Conservation (phyloP, 2,797 vertebrate genomes). For the Hozukius guyotensis region DNA sequence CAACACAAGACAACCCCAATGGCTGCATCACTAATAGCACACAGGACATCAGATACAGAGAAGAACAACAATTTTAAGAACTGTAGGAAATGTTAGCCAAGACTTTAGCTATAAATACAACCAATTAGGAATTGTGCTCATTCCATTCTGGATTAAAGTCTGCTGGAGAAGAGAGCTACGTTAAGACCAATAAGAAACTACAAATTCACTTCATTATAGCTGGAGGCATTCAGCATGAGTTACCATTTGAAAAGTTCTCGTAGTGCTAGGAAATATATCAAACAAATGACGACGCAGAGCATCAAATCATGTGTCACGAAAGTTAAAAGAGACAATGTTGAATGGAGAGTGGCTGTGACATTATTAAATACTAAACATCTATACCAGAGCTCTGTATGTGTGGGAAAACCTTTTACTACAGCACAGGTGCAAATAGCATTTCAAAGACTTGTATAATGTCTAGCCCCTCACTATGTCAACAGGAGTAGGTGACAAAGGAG, state of each 20-base stretch:
- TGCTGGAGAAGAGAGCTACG: slow-evolving; percentile 16
- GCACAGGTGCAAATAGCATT: slow-evolving; percentile 28
- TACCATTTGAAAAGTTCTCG: slow-evolving; percentile 12
- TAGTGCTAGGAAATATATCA: slow-evolving; percentile 6
- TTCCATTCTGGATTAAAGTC: slow-evolving; percentile 43
- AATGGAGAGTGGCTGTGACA: slow-evolving; percentile 20
- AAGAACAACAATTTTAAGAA: slow-evolving; percentile 99
- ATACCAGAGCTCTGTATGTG: slow-evolving; percentile 21
- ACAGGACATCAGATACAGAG: slow-evolving; percentile 99
- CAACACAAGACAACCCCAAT: slow-evolving; percentile 99
- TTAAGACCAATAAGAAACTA: slow-evolving; percentile 12
- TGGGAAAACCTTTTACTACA: slow-evolving; percentile 22
- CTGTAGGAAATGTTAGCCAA: slow-evolving; percentile 92
- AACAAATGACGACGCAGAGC: slow-evolving; percentile 30
- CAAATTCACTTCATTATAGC: slow-evolving; percentile 32
- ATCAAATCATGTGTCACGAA: slow-evolving; percentile 42
- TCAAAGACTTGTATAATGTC: slow-evolving; percentile 40
- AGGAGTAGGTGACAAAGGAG: slow-evolving; percentile 68
- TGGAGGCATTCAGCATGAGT: slow-evolving; percentile 39
- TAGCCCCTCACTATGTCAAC: slow-evolving; percentile 63
- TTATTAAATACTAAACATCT: slow-evolving; percentile 39
- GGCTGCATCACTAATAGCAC: slow-evolving; percentile 99
- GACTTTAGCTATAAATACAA: slow-evolving; percentile 81
- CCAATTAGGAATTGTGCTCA: slow-evolving; percentile 53
- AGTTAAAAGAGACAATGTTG: slow-evolving; percentile 20